These are phyloP conservation scores for Hydropsyche betteni DNA, from an alignment of 2,888 invertebrate genomes.

Conservation along the genomic window DNA sequence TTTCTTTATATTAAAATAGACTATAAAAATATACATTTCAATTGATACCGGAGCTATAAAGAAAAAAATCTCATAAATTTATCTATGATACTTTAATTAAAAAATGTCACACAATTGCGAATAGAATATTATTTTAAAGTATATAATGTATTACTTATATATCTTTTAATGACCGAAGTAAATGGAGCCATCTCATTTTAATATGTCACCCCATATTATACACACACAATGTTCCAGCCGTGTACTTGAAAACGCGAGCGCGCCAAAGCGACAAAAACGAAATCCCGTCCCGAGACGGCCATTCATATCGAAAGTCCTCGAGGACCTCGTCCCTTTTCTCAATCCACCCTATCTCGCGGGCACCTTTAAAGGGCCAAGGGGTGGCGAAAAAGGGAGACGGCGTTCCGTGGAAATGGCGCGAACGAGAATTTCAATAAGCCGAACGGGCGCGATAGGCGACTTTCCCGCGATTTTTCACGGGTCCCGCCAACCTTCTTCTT, in stretches of 20 bases:
- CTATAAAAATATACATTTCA: too few relatives aligned
- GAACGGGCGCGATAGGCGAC: slow-evolving; percentile 27
- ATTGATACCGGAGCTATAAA: too few relatives aligned
- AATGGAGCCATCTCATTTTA: too few relatives aligned
- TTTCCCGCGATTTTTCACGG: slow-evolving; percentile 37
- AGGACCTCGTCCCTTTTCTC: slow-evolving; percentile 16
- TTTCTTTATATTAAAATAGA: too few relatives aligned
- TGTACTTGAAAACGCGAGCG: not conserved
- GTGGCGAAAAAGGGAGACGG: not conserved
- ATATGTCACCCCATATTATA: too few relatives aligned
- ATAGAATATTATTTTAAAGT: too few relatives aligned
- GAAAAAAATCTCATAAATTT: too few relatives aligned
- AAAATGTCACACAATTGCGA: too few relatives aligned
- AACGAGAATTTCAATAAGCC: slow-evolving; percentile 50
- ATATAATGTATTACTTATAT: too few relatives aligned
- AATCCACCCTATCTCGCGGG: not conserved
- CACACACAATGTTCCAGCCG: too few relatives aligned
- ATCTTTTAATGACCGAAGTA: too few relatives aligned
- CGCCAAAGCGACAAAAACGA: slow-evolving; percentile 18
- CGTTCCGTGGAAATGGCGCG: slow-evolving; percentile 46
- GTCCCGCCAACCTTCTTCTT: not conserved
- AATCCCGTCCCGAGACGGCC: slow-evolving; percentile 12
- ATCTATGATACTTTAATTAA: too few relatives aligned
- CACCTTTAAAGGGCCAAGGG: not conserved
- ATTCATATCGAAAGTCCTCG: slow-evolving; percentile 27